Evolutionary conservation across 2,888 invertebrate genomes (phyloP).

Genomic region (Zaprionus bogoriensis): DNA sequence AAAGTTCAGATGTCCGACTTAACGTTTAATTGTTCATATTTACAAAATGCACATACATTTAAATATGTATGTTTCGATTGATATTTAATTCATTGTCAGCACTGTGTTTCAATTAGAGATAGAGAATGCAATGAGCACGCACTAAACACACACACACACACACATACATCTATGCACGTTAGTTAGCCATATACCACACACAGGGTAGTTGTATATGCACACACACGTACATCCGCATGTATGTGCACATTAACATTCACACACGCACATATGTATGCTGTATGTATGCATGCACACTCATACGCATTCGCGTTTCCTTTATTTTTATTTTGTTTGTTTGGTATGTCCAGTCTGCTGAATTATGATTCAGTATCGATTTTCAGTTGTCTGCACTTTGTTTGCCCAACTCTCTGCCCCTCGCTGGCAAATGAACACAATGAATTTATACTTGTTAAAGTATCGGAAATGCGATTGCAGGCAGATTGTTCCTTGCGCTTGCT

Average conservation of each 20-base stretch:
- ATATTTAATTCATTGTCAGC: constrained; percentile 17
- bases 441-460: neutral
- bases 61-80: neutral
- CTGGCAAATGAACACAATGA: neutral
- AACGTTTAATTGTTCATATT: constrained; percentile 9
- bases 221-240: neutral
- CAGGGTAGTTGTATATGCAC: neutral
- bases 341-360: constrained; percentile 18
- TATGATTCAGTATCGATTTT: constrained; percentile 52
- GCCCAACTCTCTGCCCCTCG: neutral
- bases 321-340: constrained; percentile 12
- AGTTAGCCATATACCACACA: neutral
- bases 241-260: constrained; percentile 3
- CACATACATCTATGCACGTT: constrained; percentile 1
- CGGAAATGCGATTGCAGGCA: neutral
- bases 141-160: neutral
- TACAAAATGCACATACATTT: constrained; percentile 5
- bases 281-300: neutral
- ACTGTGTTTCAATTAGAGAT: neutral
- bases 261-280: neutral
- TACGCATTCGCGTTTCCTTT: neutral
- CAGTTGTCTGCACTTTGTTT: constrained; percentile 25
- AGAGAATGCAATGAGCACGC: neutral
- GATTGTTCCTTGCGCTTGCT: neutral
- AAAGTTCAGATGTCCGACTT: constrained; percentile 1